Evolutionary conservation across 2,797 vertebrate genomes (phyloP).

Genomic region (Lates japonicus): DNA sequence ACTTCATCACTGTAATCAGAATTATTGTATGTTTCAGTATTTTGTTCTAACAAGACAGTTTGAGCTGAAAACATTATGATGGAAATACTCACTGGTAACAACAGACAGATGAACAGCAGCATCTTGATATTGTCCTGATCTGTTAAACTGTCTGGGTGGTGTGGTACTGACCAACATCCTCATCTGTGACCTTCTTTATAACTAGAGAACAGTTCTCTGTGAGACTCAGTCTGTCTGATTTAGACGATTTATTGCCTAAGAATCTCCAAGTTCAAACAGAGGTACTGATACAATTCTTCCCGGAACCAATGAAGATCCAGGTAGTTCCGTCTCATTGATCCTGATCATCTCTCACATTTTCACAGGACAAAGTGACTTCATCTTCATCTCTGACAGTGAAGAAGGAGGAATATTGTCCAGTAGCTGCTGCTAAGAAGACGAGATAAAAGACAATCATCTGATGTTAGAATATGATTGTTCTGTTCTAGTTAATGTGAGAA

Average conservation of each 20-base stretch:
- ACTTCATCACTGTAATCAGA: no score
- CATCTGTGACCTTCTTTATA: conserved; percentile 8
- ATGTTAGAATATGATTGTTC: no score
- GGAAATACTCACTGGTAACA: background rate
- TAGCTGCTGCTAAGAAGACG: no score
- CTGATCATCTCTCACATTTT: rapidly evolving
- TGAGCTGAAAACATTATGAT: no score
- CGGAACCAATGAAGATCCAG: background rate
- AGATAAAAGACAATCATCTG: no score
- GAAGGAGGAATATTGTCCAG: rapidly evolving
- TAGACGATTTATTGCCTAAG: rapidly evolving
- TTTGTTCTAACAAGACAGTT: no score
- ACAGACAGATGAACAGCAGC: background rate
- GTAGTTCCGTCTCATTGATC: rapidly evolving
- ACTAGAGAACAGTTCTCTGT: conserved; percentile 31
- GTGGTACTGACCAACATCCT: background rate
- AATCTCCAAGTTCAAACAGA: background rate
- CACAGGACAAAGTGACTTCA: conserved; percentile 21
- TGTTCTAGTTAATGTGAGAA: no score
- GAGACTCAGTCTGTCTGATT: conserved; percentile 10
- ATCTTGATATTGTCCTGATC: rapidly evolving
- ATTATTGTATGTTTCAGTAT: background rate
- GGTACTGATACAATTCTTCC: rapidly evolving
- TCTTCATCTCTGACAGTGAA: conserved; percentile 5
- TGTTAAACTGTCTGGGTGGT: rapidly evolving